Conservation (phyloP, 2,888 invertebrate species). For the Leptinotarsa tumamoca region DNA sequence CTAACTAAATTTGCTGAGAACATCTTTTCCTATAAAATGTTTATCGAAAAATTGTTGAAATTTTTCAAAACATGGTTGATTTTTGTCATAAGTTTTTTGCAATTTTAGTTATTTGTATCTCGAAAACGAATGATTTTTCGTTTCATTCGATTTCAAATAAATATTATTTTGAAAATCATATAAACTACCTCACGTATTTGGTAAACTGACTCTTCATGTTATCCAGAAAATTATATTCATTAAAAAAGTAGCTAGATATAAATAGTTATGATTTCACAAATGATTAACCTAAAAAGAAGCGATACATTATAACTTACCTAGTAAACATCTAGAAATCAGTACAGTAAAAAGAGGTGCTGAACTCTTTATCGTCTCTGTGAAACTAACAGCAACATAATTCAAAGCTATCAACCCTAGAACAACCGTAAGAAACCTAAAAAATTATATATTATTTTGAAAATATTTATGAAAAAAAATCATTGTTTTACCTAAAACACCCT, state of each 20-base stretch:
- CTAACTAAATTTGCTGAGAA: no score
- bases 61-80: no score
- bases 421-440: conserved; percentile 77
- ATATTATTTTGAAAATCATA: background rate
- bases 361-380: conserved; percentile 85
- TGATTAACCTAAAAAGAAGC: no score
- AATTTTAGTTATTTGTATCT: no score
- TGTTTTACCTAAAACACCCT: conserved; percentile 74
- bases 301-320: conserved; percentile 65
- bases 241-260: no score
- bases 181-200: background rate
- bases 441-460: background rate
- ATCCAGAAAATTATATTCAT: no score
- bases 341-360: conserved; percentile 85
- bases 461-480: background rate
- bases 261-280: no score
- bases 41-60: no score
- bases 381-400: conserved; percentile 83
- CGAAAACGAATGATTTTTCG: no score
- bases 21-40: no score
- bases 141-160: background rate
- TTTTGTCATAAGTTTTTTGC: no score
- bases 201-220: no score
- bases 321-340: conserved; percentile 75
- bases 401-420: conserved; percentile 79